These are phyloP conservation scores for Ochropacha duplaris DNA, from an alignment of 2,888 invertebrate genomes.

Conservation along the genomic window DNA sequence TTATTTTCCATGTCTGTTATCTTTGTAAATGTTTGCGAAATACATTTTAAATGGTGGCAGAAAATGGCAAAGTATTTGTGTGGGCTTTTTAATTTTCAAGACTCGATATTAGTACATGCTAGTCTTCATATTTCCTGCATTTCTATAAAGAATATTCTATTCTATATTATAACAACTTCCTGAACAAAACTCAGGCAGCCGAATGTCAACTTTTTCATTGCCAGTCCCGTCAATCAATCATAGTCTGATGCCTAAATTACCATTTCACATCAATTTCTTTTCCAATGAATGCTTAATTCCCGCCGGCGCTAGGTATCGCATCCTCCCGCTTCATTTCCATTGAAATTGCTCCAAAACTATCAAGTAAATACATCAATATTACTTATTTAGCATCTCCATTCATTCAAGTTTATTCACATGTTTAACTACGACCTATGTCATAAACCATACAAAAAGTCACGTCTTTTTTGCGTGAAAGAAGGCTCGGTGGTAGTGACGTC, in stretches of 20 bases:
- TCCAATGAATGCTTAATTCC: not conserved
- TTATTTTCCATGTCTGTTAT: not conserved
- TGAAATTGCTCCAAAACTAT: not conserved
- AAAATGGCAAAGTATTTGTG: not conserved
- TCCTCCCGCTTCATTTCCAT: not conserved
- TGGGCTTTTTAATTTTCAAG: not conserved
- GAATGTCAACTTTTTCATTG: not conserved
- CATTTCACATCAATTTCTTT: not conserved
- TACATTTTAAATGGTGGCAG: not conserved
- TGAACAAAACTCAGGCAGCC: no score
- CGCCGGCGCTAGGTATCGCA: not conserved
- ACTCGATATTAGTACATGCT: no score
- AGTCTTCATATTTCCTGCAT: no score
- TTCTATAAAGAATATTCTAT: no score
- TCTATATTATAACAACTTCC: no score
- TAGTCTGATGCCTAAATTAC: not conserved
- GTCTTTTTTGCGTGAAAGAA: no score
- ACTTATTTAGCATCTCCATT: no score
- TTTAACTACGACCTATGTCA: no score
- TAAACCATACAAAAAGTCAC: no score
- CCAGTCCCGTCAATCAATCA: not conserved
- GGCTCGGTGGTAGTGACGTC: no score
- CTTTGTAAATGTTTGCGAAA: not conserved
- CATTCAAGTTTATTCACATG: not conserved
- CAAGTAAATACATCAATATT: not conserved